A percentile compares a stretch with the other conserved stretches of the same genome.
Evolutionary conservation across 2,797 vertebrate species (phyloP).

Genomic region (Trematomus bernacchii): DNA sequence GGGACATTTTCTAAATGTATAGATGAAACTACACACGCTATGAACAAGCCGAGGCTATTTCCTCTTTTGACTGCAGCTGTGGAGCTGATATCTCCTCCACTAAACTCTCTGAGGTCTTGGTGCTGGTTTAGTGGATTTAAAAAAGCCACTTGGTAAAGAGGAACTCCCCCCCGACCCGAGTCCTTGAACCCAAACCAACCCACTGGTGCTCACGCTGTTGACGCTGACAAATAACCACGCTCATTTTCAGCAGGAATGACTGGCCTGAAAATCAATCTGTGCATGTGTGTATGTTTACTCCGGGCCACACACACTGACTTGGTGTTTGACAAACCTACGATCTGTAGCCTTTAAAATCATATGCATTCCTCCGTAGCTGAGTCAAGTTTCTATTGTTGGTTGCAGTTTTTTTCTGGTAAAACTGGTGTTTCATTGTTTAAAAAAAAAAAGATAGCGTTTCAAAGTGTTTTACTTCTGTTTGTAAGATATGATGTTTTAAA

Average conservation of each 20-base stretch:
- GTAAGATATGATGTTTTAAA: conserved; percentile 74
- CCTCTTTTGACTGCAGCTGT: conserved; percentile 77
- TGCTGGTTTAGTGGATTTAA: conserved; percentile 76
- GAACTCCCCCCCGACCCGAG: conserved; percentile 55
- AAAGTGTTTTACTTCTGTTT: conserved; percentile 68
- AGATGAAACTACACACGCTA: conserved; percentile 65
- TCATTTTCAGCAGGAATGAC: conserved; percentile 93
- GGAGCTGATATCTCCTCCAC: conserved; percentile 62
- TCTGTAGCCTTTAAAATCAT: conserved; percentile 91
- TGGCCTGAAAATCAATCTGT: conserved; percentile 86
- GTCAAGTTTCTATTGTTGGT: conserved; percentile 86
- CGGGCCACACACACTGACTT: conserved; percentile 59
- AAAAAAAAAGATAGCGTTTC: conserved; percentile 54
- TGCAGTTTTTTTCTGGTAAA: conserved; percentile 85
- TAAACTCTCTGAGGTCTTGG: conserved; percentile 79
- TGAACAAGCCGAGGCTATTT: conserved; percentile 86
- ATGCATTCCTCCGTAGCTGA: conserved; percentile 97
- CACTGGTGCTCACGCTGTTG: conserved; percentile 90
- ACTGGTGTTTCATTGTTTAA: conserved; percentile 85
- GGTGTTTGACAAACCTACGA: conserved; percentile 86
- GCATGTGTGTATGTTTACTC: conserved; percentile 73
- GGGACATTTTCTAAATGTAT: conserved; percentile 79
- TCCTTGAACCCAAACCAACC: conserved; percentile 67
- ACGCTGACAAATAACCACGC: conserved; percentile 88
- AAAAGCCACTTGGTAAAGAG: conserved; percentile 71